A percentile compares a stretch with the other conserved stretches of the same genome.
These are phyloP conservation scores for Proisotoma minuta DNA, from an alignment of 2,888 invertebrate genomes.

Conservation along the genomic window DNA sequence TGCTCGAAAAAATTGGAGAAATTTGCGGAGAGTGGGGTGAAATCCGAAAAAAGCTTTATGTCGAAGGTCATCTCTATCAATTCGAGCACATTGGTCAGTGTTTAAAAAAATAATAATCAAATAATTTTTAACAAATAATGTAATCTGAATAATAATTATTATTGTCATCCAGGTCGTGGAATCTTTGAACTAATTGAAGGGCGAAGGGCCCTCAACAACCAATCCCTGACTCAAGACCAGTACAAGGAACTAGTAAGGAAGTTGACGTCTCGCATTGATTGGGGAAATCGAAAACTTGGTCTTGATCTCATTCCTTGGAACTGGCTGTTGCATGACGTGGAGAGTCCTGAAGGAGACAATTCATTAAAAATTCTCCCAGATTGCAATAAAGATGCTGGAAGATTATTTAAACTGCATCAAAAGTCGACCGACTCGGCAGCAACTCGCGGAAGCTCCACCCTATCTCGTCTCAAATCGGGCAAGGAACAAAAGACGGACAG, in stretches of 20 bases:
- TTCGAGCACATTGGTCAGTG: too few relatives aligned
- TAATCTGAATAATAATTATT: not conserved
- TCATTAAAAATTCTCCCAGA: not conserved
- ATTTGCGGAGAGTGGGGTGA: slow-evolving; percentile 90
- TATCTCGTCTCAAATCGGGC: slow-evolving; percentile 24
- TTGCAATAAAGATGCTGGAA: slow-evolving; percentile 22
- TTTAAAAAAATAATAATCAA: not conserved
- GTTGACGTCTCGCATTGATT: slow-evolving; percentile 87
- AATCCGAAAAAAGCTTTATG: slow-evolving; percentile 86
- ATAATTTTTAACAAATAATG: not conserved
- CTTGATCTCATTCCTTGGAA: slow-evolving; percentile 84
- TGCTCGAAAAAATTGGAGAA: slow-evolving; percentile 65
- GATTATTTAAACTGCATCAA: slow-evolving; percentile 35
- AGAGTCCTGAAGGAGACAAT: not conserved
- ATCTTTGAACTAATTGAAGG: slow-evolving; percentile 85
- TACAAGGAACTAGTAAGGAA: slow-evolving; percentile 77
- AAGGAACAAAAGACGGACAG: slow-evolving; percentile 63
- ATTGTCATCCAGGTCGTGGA: slow-evolving; percentile 64
- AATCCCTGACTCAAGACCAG: slow-evolving; percentile 87
- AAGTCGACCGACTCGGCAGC: slow-evolving; percentile 40
- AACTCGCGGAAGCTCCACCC: slow-evolving; percentile 54
- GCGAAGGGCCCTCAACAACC: slow-evolving; percentile 75
- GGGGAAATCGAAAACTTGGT: slow-evolving; percentile 91
- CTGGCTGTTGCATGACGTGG: slow-evolving; percentile 31
- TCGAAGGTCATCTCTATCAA: slow-evolving; percentile 57